A percentile compares a stretch with the other conserved stretches of the same genome.
Evolutionary conservation across 2,888 invertebrate genomes (phyloP).

Genomic region (Bombylius discolor): DNA sequence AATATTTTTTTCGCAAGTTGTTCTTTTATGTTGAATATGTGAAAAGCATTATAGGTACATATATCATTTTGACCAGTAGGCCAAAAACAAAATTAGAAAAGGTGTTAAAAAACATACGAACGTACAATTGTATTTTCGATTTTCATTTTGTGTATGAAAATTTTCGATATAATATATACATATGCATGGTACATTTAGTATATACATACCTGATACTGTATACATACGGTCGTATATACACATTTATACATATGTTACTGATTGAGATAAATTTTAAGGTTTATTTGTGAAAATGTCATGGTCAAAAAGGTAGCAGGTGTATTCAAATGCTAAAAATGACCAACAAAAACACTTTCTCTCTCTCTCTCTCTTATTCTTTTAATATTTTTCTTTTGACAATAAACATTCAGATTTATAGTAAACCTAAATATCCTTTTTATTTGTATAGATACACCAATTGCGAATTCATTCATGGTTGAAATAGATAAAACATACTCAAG

Average conservation of each 20-base stretch:
- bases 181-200: too few species aligned
- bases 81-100: too few species aligned
- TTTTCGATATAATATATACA: too few species aligned
- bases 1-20: conserved; percentile 6
- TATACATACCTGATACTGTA: too few species aligned
- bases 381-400: neutral
- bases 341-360: neutral
- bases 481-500: neutral
- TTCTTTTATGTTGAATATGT: too few species aligned
- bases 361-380: neutral
- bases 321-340: neutral
- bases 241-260: too few species aligned
- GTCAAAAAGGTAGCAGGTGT: neutral
- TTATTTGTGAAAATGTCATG: neutral
- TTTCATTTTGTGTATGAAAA: too few species aligned
- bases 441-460: neutral
- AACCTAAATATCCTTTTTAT: neutral
- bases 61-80: too few species aligned
- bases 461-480: neutral
- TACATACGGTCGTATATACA: too few species aligned
- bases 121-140: too few species aligned
- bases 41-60: neutral
- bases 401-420: neutral
- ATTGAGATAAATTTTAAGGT: neutral
- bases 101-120: too few species aligned